These are phyloP conservation scores for Meghimatium bilineatum DNA, from an alignment of 2,888 invertebrate genomes.

Conservation along the genomic window DNA sequence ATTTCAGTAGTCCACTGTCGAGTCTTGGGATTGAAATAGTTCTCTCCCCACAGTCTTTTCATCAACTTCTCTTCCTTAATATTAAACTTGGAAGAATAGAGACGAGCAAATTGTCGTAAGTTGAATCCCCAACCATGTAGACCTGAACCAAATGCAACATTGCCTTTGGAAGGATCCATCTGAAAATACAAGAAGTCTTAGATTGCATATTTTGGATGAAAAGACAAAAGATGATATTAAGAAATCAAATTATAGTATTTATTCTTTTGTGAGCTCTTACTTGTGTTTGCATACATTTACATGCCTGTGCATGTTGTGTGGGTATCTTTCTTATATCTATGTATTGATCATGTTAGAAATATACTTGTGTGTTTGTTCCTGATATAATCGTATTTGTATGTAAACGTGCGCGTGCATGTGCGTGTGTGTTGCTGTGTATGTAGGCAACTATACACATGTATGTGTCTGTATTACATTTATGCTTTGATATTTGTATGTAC, in stretches of 20 bases:
- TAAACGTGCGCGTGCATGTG: neutral
- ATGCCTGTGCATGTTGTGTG: too few species aligned
- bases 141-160: conserved; percentile 99
- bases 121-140: conserved; percentile 99
- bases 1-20: conserved; percentile 91
- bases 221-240: too few species aligned
- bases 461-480: neutral
- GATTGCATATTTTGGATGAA: neutral
- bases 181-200: conserved; percentile 64
- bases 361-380: too few species aligned
- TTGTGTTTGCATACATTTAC: too few species aligned
- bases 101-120: conserved; percentile 98
- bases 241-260: too few species aligned
- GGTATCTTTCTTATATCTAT: too few species aligned
- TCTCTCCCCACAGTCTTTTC: conserved; percentile 96
- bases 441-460: neutral
- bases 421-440: too few species aligned
- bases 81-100: conserved; percentile 99
- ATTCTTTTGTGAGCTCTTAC: too few species aligned
- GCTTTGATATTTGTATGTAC: too few species aligned
- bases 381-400: neutral
- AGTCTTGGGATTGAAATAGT: conserved; percentile 97
- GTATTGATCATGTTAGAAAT: too few species aligned
- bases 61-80: conserved; percentile 92
- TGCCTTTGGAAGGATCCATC: conserved; percentile 97